Conservation (phyloP, 2,888 invertebrate species). For the Tribolium freemani region DNA sequence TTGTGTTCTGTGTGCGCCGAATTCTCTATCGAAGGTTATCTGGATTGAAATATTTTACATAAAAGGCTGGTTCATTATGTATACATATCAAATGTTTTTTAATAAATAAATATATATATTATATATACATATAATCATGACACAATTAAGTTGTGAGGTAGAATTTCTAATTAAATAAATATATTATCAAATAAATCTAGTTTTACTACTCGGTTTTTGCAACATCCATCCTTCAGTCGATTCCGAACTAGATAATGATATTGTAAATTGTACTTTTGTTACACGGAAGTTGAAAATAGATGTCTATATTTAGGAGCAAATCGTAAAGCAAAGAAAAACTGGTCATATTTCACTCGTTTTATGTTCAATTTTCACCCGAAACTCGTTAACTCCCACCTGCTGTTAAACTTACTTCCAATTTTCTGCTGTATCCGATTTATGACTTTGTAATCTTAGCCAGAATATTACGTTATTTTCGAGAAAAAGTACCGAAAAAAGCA, state of each 20-base stretch:
- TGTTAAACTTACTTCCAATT: too few species aligned
- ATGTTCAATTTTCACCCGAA: too few species aligned
- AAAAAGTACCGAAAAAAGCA: not conserved
- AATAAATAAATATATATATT: slow-evolving; percentile 50
- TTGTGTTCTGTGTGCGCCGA: slow-evolving; percentile 64
- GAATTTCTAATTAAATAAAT: slow-evolving; percentile 66
- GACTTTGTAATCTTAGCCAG: not conserved
- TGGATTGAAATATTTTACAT: slow-evolving; percentile 57
- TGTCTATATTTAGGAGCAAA: too few species aligned
- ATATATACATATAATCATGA: slow-evolving; percentile 55
- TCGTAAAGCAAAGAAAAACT: too few species aligned
- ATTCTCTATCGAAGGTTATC: slow-evolving; percentile 56
- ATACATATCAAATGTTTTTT: slow-evolving; percentile 65
- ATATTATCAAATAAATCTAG: slow-evolving; percentile 51
- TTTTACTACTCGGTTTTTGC: not conserved
- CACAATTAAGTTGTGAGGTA: slow-evolving; percentile 62
- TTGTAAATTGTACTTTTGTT: too few species aligned
- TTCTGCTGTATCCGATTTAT: not conserved
- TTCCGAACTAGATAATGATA: too few species aligned
- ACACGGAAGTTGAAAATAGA: too few species aligned
- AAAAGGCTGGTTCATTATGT: slow-evolving; percentile 64
- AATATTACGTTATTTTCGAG: not conserved
- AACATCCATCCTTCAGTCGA: too few species aligned
- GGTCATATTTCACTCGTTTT: too few species aligned
- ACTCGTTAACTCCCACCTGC: too few species aligned